Base-by-base conservation (phyloP, 2,797 vertebrate species). In the Babyrousa celebensis region DNA sequence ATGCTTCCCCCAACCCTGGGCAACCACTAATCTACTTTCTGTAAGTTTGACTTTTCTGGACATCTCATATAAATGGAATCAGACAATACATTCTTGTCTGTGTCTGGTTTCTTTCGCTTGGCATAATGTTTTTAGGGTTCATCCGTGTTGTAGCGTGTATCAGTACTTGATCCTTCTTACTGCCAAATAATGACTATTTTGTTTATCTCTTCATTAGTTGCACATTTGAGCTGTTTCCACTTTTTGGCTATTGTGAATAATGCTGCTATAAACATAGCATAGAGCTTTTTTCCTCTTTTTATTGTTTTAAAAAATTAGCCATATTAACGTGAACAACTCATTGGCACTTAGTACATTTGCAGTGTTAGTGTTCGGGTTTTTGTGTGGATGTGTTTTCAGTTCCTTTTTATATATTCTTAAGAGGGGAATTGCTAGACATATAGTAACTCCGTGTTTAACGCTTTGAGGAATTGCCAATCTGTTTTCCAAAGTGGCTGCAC, bases 181-280 rank as follows among this genome's bases (percentile, higher is more conserved):
- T 92, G 23, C 65, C 85, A 89, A 72, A 70, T 91, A 90, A 15
- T 68, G 27, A 68, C 18, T 52, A 56, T 79, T 92, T n/a, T 70
- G 12, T 83, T 92, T 93, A 85, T 79, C 48, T 21, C 70, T 70
- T 87, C 36, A 80, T 32, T n/a, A 60, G 6, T 85, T 60, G 67
- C 86, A 77, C 56, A 68, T 75, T 84, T 91, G 18, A 16, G 16
- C 89, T 75, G 18, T 79, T 96, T 95, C 23, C 9, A 12, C 17
- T 87, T 95, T 85, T 84, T 25, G 29, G 8, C 48, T 94, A 5
- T 83, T 92, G 4, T 95, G 43, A 90, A 52, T 92, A 74, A 67
- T 72, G 14, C 36, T 83, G 12, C 79, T 92, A 27, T 89, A 27
- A 87, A 86, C 32, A 29, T 94, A 78, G 18, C 54, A 54, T 86